These are phyloP conservation scores for Xerus inauris DNA, from an alignment of 2,113 vertebrate species.

Conservation along the genomic window DNA sequence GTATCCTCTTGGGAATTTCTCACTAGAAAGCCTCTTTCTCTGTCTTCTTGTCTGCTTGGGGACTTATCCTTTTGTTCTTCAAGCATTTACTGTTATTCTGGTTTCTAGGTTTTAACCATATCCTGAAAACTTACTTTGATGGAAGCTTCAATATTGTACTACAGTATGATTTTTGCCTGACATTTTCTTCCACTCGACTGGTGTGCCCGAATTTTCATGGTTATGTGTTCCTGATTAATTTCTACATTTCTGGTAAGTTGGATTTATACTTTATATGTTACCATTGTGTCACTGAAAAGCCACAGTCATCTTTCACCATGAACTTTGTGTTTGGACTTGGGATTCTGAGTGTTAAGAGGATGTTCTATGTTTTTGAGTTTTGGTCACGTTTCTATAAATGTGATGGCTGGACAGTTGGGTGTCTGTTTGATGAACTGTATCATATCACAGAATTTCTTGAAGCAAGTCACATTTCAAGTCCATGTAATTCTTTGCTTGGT, in stretches of 20 bases:
- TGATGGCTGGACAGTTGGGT: background rate
- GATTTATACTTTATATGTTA: background rate
- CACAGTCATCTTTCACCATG: background rate
- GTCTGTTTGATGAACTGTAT: background rate
- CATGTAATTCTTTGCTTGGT: background rate
- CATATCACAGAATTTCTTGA: background rate
- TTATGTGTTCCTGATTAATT: background rate
- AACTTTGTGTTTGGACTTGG: background rate
- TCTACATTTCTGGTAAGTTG: background rate
- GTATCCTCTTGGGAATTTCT: background rate
- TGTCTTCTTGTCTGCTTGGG: background rate
- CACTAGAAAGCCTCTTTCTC: background rate
- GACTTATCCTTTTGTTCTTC: background rate
- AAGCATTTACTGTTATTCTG: background rate
- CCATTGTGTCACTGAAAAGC: background rate
- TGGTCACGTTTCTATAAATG: background rate
- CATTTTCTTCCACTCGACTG: background rate
- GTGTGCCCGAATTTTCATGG: background rate
- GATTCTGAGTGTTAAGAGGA: background rate
- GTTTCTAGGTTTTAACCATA: conserved; percentile 47
- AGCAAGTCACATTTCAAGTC: background rate
- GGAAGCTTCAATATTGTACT: background rate
- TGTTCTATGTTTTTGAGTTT: background rate
- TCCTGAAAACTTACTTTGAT: background rate
- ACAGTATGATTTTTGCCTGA: background rate